phyloP scores from a whole-genome alignment of 2,888 invertebrate genomes.

The Myathropa florea region DNA sequence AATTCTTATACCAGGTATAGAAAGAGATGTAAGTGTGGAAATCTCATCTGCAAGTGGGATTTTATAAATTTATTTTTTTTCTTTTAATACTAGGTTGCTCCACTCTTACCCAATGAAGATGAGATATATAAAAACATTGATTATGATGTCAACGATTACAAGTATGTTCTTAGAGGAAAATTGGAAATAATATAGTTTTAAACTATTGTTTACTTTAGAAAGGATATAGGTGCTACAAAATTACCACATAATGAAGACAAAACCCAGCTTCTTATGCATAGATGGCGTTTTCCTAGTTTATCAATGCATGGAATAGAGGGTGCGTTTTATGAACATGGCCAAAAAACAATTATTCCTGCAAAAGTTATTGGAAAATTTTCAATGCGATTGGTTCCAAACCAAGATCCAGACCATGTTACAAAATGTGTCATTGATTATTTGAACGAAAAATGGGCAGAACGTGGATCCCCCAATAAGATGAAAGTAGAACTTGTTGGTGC shows the following conservation, averaged over 20 bases:
- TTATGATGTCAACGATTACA: conserved; percentile 91
- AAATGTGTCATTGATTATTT: conserved; percentile 89
- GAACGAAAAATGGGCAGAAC: conserved; percentile 88
- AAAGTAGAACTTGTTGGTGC: conserved; percentile 80
- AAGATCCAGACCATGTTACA: conserved; percentile 91
- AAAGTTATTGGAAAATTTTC: conserved; percentile 99
- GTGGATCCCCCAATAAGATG: conserved; percentile 93
- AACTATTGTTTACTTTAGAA: conserved; percentile 73
- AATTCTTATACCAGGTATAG: conserved; percentile 91
- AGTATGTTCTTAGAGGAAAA: conserved; percentile 78
- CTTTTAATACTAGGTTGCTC: conserved; percentile 79
- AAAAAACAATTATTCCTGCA: conserved; percentile 96
- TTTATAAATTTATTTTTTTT: conserved; percentile 86
- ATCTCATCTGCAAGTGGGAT: neutral
- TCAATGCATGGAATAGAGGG: conserved; percentile 97
- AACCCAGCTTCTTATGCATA: conserved; percentile 92
- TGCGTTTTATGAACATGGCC: conserved; percentile 95
- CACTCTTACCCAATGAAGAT: conserved; percentile 86
- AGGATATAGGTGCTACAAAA: conserved; percentile 86
- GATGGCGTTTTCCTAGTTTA: conserved; percentile 96
- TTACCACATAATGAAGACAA: conserved; percentile 90
- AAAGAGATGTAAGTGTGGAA: conserved; percentile 86
- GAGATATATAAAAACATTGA: conserved; percentile 90
- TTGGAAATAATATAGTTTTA: neutral
- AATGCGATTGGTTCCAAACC: conserved; percentile 97